Evolutionary conservation across 1,140 invertebrate genomes (phyloP), one percentile per base, ranked within the genome.

Genomic region (Polypedilum vanderplanki): DNA sequence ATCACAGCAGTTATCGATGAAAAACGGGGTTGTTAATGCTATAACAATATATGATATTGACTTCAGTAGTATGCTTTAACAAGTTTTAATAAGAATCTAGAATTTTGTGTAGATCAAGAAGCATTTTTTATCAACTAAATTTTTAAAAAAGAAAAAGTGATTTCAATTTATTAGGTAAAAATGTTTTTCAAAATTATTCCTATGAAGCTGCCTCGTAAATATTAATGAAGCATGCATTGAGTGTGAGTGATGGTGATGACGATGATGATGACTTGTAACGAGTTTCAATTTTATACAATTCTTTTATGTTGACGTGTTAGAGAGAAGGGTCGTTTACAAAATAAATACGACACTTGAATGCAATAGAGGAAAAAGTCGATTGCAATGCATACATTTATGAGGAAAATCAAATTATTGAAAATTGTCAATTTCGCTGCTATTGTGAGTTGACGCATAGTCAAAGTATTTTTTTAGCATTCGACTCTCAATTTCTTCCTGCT

Each of bases 311-410:
- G n/a, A 15, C 46, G 15, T 20, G 15, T 22, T 70, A 70, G 65
- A 22, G 20, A 18, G 65, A 70, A 70, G 65, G 65, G 65, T 70
- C 65, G 65, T 70, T 70, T 70, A 70, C 65, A 70, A 70, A 70
- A 70, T 20, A 70, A 20, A 70, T 70, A 70, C 18, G 17, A 9
- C 17, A 70, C 46, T 70, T 70, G 65, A 70, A 9, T 22, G 20
- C 65, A 70, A 18, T 70, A 70, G 8, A 33, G 5, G 5, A 33
- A 22, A 70, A 57, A 70, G 65, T 70, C 65, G 65, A 70, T 70
- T 18, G 20, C 20, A 20, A 70, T 70, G 17, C 65, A 70, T 22
- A 20, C 65, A 70, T 70, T n/a, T 20, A 10, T 70, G 5, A 70
- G 18, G 18, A 70, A 22, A 70, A 70, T 70, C 20, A 22, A 70